Evolutionary conservation across 1,140 invertebrate species (phyloP).

Genomic region (Penaeus chinensis): DNA sequence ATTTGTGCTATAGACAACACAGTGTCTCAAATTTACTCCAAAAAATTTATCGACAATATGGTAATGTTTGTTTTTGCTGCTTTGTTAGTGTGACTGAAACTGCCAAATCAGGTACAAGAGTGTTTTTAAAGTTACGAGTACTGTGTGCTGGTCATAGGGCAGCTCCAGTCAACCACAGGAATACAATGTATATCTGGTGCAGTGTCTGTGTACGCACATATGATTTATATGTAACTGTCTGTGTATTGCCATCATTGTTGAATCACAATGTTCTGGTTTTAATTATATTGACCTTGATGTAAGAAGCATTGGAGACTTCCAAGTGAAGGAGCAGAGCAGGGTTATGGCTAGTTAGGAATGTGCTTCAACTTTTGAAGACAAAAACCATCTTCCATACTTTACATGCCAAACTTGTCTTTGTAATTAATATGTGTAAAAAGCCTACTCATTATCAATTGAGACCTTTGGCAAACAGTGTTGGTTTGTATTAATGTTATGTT

Average conservation of each 20-base stretch:
- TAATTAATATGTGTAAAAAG: constrained; percentile 51
- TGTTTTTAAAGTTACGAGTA: constrained; percentile 9
- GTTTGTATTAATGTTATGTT: constrained; percentile 31
- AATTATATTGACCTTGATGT: constrained; percentile 28
- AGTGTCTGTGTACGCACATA: constrained; percentile 49
- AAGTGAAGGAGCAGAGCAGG: constrained; percentile 14
- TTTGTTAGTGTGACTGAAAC: constrained; percentile 30
- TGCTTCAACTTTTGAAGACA: constrained; percentile 14
- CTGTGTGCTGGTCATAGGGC: constrained; percentile 20
- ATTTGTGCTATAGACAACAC: constrained; percentile 25
- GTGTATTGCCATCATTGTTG: constrained; percentile 55
- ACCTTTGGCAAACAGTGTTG: constrained; percentile 34
- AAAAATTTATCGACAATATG: constrained; percentile 25
- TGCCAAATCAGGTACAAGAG: constrained; percentile 35
- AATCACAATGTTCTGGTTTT: constrained; percentile 54
- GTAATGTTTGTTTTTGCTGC: constrained; percentile 30
- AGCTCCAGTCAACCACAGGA: constrained; percentile 30
- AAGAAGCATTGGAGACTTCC: constrained; percentile 10
- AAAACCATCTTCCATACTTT: constrained; percentile 56
- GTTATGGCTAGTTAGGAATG: constrained; percentile 20
- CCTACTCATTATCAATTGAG: background rate
- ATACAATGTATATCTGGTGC: constrained; percentile 43
- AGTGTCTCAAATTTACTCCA: constrained; percentile 32
- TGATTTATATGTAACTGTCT: constrained; percentile 48
- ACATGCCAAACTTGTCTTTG: constrained; percentile 61